These are phyloP conservation scores for Myotis yumanensis DNA, from an alignment of 2,113 vertebrate genomes.

Conservation along the genomic window DNA sequence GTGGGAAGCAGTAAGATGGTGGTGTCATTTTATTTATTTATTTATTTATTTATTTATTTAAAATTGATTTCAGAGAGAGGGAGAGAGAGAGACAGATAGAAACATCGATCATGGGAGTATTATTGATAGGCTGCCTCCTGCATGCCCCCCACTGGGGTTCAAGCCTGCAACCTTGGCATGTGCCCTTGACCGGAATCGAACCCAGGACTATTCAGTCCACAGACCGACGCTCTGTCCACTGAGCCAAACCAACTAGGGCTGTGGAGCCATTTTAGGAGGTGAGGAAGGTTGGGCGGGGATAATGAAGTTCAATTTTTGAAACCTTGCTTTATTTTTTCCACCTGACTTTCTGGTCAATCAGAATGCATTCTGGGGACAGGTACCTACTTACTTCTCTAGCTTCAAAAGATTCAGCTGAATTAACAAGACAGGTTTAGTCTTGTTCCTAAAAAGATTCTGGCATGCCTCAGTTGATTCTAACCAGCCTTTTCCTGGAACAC, in stretches of 20 bases:
- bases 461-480: background rate
- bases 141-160: too few species aligned
- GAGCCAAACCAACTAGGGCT: too few species aligned
- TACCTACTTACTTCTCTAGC: background rate
- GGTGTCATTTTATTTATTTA: background rate
- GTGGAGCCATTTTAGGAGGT: background rate
- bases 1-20: background rate
- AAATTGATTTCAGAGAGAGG: too few species aligned
- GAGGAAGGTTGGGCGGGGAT: background rate
- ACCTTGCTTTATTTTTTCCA: background rate
- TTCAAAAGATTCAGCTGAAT: conserved; percentile 38
- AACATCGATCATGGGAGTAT: too few species aligned
- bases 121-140: too few species aligned
- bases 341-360: conserved; percentile 43
- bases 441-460: background rate
- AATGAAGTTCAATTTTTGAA: background rate
- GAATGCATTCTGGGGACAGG: conserved; percentile 27
- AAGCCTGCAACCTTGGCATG: too few species aligned
- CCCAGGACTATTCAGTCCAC: too few species aligned
- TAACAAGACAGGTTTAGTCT: conserved; percentile 53
- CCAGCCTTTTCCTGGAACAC: background rate
- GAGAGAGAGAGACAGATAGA: too few species aligned
- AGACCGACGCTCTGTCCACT: too few species aligned
- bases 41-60: too few species aligned
- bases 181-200: too few species aligned